Evolutionary conservation across 2,797 vertebrate species (phyloP), one percentile per base, ranked within the genome.

Genomic region (Meriones psammophilus): DNA sequence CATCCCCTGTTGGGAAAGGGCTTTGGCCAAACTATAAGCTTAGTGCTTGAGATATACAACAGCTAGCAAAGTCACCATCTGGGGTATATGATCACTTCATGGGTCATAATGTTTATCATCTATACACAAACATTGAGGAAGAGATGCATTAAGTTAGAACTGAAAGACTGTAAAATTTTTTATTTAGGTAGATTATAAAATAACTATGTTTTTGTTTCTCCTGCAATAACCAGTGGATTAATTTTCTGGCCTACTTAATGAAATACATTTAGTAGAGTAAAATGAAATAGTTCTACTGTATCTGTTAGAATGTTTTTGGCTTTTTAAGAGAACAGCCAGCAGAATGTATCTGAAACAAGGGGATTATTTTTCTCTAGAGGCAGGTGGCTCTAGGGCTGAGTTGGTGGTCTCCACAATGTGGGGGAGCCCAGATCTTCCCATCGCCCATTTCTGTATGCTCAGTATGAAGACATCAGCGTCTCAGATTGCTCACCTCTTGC

Each of bases 161-260:
- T 74, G 46, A 30, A 92, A 56, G 73, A 39, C 15, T 64, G 14
- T 1, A 64, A 68, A 62, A 54, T 39, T 83, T 77, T 4, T 76
- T 80, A 88, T 42, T 77, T 54, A 39, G 46, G 30, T 28, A 86
- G 33, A 78, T 87, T 80, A 33, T 83, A 93, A 91, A 87, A 20
- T 71, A 87, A 74, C 33, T 66, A 83, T 66, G 18, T 62, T 81
- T 85, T 91, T 83, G 62, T 66, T 92, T 91, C 84, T 39, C 58
- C 26, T 89, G 62, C 54, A 68, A 54, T 54, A 77, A 83, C 33
- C 14, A 76, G 2, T 62, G 30, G 90, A 58, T 84, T 94, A 78
- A 76, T 89, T 83, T 96, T 81, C 50, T 92, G 56, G 30, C 88
- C 26, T 95, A 28, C 76, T 88, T 86, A 81, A 60, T 86, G 46